Evolutionary conservation across 2,797 vertebrate species (phyloP).

Genomic region (Gobionotothen gibberifrons): DNA sequence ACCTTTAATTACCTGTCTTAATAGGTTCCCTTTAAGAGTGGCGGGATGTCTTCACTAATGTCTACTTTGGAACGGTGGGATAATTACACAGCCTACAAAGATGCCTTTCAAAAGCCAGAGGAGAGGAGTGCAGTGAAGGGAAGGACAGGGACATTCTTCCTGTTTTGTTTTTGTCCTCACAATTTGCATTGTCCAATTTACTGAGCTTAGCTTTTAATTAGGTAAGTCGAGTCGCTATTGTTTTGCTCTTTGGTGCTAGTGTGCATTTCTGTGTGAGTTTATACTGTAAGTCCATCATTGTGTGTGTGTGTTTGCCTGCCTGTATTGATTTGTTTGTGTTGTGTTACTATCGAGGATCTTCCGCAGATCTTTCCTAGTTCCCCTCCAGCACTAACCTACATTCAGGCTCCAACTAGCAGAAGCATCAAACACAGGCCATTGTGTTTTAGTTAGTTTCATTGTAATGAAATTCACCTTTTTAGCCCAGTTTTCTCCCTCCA

Average conservation of each 20-base stretch:
- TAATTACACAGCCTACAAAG: conserved; percentile 70
- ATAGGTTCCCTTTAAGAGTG: conserved; percentile 74
- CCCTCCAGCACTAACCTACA: conserved; percentile 58
- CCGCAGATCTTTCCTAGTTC: conserved; percentile 6
- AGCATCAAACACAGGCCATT: conserved; percentile 14
- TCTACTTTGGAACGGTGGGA: conserved; percentile 65
- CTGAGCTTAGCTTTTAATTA: conserved; percentile 71
- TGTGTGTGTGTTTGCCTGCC: background rate
- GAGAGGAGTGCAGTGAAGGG: conserved; percentile 16
- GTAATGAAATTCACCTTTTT: conserved; percentile 25
- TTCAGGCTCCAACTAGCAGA: conserved; percentile 39
- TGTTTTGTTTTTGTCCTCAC: conserved; percentile 23
- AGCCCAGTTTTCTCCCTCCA: background rate
- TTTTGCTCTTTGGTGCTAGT: conserved; percentile 19
- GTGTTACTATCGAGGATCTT: conserved; percentile 12
- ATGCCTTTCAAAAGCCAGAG: conserved; percentile 48
- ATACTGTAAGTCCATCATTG: background rate
- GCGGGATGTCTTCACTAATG: conserved; percentile 75
- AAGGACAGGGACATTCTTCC: background rate
- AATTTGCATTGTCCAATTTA: conserved; percentile 63
- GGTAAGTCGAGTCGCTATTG: conserved; percentile 43
- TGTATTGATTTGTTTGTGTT: conserved; percentile 2
- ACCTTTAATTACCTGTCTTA: conserved; percentile 81
- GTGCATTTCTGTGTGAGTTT: conserved; percentile 15
- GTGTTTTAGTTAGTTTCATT: conserved; percentile 23